These are phyloP conservation scores for Zelleria hepariella DNA, from an alignment of 2,888 invertebrate genomes.

Conservation along the genomic window DNA sequence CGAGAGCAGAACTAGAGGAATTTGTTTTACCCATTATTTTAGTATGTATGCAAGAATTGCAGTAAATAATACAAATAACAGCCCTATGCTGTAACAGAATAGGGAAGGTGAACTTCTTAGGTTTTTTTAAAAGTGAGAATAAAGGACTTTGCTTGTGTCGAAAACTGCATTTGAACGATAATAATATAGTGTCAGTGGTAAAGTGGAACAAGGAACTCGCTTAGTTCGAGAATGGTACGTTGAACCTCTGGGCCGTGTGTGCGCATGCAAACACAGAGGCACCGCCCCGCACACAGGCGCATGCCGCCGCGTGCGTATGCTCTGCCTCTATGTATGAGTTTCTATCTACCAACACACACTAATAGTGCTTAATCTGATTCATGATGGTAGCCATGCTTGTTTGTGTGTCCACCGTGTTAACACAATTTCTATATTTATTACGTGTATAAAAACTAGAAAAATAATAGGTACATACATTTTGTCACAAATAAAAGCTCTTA, in stretches of 20 bases:
- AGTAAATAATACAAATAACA: too few relatives aligned
- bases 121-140: conserved; percentile 22
- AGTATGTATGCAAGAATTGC: too few relatives aligned
- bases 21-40: too few relatives aligned
- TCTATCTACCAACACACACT: conserved; percentile 20
- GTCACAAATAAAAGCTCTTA: too few relatives aligned
- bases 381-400: conserved; percentile 31
- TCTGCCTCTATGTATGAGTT: conserved; percentile 24
- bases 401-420: background rate
- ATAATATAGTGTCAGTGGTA: conserved; percentile 67
- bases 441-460: background rate
- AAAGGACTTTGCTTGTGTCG: conserved; percentile 28
- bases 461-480: background rate
- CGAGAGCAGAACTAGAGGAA: too few relatives aligned
- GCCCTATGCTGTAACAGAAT: too few relatives aligned
- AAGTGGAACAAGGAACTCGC: conserved; percentile 72
- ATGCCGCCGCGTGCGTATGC: conserved; percentile 10
- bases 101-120: background rate
- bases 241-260: conserved; percentile 47
- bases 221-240: conserved; percentile 65
- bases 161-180: conserved; percentile 63
- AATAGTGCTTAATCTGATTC: conserved; percentile 48
- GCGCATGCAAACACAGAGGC: conserved; percentile 26
- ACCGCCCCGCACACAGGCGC: conserved; percentile 22
- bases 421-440: background rate